Conservation (phyloP, 2,888 invertebrate species). For the Lycocerus yunnanus region DNA sequence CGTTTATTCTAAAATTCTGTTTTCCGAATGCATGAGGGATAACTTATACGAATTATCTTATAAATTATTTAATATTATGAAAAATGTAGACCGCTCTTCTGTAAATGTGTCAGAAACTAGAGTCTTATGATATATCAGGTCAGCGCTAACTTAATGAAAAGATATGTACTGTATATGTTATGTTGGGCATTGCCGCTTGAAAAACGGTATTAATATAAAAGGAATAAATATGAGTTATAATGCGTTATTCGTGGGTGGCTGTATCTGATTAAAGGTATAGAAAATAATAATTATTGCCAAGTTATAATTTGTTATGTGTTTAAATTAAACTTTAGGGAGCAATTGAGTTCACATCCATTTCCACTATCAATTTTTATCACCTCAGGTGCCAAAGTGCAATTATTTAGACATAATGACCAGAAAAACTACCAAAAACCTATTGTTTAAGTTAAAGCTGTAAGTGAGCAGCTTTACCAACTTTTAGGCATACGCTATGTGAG, state of each 20-base stretch:
- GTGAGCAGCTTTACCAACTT: too few species aligned
- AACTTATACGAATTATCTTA: not conserved
- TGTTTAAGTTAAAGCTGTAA: not conserved
- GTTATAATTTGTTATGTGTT: constrained; percentile 49
- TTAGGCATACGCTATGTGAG: too few species aligned
- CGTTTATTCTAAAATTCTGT: not conserved
- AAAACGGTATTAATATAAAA: constrained; percentile 49
- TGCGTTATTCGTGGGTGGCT: constrained; percentile 52
- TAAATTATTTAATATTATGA: constrained; percentile 23
- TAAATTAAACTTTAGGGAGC: constrained; percentile 24
- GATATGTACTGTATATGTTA: constrained; percentile 54
- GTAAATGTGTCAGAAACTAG: constrained; percentile 42
- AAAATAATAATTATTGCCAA: constrained; percentile 52
- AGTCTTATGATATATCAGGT: constrained; percentile 53
- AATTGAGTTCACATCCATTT: not conserved
- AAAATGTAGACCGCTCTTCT: constrained; percentile 40
- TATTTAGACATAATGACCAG: not conserved
- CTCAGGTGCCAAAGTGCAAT: not conserved
- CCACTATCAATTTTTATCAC: not conserved
- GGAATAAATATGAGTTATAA: constrained; percentile 45
- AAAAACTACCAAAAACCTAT: not conserved
- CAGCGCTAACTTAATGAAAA: constrained; percentile 54
- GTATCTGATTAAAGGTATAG: constrained; percentile 51
- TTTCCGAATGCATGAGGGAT: not conserved
- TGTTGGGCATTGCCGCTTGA: constrained; percentile 43